phyloP scores from a whole-genome alignment of 2,797 vertebrate species.

The Cetoscarus ocellatus region DNA sequence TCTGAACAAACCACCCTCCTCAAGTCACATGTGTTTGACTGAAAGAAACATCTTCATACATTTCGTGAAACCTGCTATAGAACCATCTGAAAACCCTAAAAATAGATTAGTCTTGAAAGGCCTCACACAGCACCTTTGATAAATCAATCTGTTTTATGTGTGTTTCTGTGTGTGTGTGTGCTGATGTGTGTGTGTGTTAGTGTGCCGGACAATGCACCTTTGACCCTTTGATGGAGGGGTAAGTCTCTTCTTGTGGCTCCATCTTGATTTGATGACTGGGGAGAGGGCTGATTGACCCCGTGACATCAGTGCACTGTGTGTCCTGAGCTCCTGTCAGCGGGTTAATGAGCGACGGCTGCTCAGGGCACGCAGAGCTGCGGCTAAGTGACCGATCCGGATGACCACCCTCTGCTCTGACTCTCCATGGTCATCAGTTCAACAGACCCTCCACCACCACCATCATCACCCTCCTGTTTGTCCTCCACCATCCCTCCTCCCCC shows the following conservation, averaged over 20 bases:
- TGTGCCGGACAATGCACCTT: conserved; percentile 51
- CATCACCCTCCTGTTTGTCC: conserved; percentile 23
- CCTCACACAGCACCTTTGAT: conserved; percentile 53
- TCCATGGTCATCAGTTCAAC: conserved; percentile 53
- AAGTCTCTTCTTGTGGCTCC: conserved; percentile 89
- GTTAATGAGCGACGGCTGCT: conserved; percentile 96
- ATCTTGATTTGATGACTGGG: conserved; percentile 87
- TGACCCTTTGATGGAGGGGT: conserved; percentile 82
- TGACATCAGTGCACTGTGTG: conserved; percentile 89
- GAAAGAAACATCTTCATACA: conserved; percentile 44
- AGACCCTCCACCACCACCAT: conserved; percentile 49
- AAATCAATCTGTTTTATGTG: conserved; percentile 70
- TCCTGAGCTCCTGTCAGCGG: conserved; percentile 87
- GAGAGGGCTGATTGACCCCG: conserved; percentile 93
- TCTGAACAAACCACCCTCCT: conserved; percentile 1
- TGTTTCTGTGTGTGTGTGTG: neutral
- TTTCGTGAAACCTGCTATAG: conserved; percentile 25
- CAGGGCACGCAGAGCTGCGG: conserved; percentile 82
- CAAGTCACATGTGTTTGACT: conserved; percentile 23
- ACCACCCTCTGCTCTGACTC: conserved; percentile 72
- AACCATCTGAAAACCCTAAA: conserved; percentile 43
- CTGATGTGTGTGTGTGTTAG: conserved; percentile 10
- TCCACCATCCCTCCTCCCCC: conserved; percentile 75
- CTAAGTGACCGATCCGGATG: conserved; percentile 82
- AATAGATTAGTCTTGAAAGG: conserved; percentile 55